Evolutionary conservation across 2,113 vertebrate genomes (phyloP).

Genomic region (Percina caprodes): DNA sequence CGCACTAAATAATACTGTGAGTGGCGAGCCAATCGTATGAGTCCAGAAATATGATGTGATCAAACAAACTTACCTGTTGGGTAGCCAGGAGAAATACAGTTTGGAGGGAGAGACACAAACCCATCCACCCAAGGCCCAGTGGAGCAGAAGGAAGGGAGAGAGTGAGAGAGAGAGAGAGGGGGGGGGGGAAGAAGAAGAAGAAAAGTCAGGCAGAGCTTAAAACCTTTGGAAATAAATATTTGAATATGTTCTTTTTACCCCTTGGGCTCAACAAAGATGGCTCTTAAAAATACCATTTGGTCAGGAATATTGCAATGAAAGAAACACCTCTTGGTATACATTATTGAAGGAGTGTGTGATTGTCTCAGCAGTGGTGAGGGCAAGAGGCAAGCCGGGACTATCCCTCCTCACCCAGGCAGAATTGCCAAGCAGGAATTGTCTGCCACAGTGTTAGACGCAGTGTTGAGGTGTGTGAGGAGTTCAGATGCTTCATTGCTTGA

Average conservation of each 20-base stretch:
- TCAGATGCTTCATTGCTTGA: constrained; percentile 16
- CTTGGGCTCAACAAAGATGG: constrained; percentile 44
- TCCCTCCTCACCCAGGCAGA: neutral
- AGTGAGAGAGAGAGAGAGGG: neutral
- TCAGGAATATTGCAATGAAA: constrained; percentile 65
- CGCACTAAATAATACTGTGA: constrained; percentile 42
- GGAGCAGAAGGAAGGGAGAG: constrained; percentile 27
- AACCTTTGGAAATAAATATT: constrained; percentile 69
- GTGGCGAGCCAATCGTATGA: neutral
- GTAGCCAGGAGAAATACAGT: constrained; percentile 31
- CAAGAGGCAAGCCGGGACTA: constrained; percentile 3
- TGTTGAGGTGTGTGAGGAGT: constrained; percentile 35
- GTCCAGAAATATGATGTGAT: constrained; percentile 53
- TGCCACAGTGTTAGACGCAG: neutral
- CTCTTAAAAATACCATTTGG: constrained; percentile 67
- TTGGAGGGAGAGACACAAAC: constrained; percentile 7
- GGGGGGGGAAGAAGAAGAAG: neutral
- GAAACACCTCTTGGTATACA: constrained; percentile 66
- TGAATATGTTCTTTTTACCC: constrained; percentile 56
- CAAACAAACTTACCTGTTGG: constrained; percentile 76
- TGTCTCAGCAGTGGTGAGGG: constrained; percentile 12
- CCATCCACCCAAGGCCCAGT: constrained; percentile 47
- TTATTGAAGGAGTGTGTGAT: constrained; percentile 64
- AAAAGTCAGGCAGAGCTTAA: constrained; percentile 56
- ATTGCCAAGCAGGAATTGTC: constrained; percentile 8